Percentiles rank a stretch among this genome's conserved stretches.
These are phyloP conservation scores for Tanypteryx hageni DNA, from an alignment of 2,888 invertebrate species.

Conservation along the genomic window DNA sequence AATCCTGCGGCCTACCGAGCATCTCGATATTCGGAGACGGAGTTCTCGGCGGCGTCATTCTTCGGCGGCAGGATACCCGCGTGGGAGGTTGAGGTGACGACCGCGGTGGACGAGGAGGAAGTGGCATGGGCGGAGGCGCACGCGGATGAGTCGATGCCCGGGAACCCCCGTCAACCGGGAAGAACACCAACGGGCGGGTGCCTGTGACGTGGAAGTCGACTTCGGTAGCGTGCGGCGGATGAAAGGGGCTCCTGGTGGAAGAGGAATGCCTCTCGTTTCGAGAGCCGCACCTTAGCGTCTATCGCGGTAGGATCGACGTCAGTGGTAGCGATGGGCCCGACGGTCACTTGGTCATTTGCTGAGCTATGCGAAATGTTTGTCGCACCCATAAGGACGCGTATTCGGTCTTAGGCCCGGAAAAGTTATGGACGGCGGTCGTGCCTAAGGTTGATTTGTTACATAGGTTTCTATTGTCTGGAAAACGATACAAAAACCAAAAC, in stretches of 20 bases:
- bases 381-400: not conserved
- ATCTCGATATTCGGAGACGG: not conserved
- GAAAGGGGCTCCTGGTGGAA: not conserved
- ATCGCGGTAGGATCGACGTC: not conserved
- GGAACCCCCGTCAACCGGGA: slow-evolving; percentile 10
- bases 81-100: not conserved
- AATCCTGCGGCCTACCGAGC: too few relatives aligned
- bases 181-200: not conserved
- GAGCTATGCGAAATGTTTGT: not conserved
- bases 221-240: not conserved
- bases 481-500: too few relatives aligned
- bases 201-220: not conserved
- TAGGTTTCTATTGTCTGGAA: too few relatives aligned
- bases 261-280: not conserved
- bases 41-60: not conserved
- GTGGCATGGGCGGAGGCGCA: not conserved
- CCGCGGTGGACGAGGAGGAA: slow-evolving; percentile 24
- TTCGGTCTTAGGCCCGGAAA: not conserved
- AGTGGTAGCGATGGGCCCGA: not conserved
- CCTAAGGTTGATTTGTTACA: not conserved
- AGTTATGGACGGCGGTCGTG: not conserved
- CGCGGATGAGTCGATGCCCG: slow-evolving; percentile 28
- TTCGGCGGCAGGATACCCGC: slow-evolving; percentile 13
- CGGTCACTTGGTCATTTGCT: not conserved
- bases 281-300: slow-evolving; percentile 2